Evolutionary conservation across 2,888 invertebrate species (phyloP).

Genomic region (Sinohyriopsis cumingii): DNA sequence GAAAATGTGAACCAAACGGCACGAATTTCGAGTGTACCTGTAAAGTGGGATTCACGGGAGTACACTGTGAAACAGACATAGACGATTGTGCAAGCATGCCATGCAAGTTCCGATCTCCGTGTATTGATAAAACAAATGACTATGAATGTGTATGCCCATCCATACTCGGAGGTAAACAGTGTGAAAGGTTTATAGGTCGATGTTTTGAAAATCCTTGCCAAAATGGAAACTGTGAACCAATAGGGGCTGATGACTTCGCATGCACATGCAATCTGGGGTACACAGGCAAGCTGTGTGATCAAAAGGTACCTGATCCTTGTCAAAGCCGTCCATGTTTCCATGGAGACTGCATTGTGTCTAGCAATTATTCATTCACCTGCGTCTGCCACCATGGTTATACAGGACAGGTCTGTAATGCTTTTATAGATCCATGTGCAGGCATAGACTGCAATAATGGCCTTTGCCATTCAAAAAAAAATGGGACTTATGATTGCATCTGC

Average conservation of each 20-base stretch:
- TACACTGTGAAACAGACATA: conserved; percentile 28
- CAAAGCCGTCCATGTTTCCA: conserved; percentile 13
- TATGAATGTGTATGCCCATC: conserved; percentile 32
- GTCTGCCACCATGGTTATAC: conserved; percentile 20
- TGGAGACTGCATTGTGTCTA: conserved; percentile 10
- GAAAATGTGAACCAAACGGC: conserved; percentile 5
- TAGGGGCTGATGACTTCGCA: conserved; percentile 5
- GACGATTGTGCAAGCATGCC: conserved; percentile 34
- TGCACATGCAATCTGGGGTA: conserved; percentile 13
- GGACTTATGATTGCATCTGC: background rate
- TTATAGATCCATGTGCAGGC: conserved; percentile 7
- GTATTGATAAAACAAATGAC: conserved; percentile 28
- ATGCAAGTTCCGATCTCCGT: conserved; percentile 31
- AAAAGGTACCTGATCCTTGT: conserved; percentile 5
- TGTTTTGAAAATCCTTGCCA: conserved; percentile 20
- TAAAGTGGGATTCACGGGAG: conserved; percentile 30
- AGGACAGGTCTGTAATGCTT: conserved; percentile 24
- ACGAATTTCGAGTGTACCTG: conserved; percentile 24
- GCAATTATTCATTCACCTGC: conserved; percentile 19
- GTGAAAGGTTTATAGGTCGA: conserved; percentile 17
- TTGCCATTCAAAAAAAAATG: conserved; percentile 19
- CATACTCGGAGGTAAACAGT: conserved; percentile 29
- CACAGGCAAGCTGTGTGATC: conserved; percentile 15
- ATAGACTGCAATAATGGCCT: conserved; percentile 26
- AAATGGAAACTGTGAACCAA: conserved; percentile 13